Evolutionary conservation across 2,797 vertebrate species (phyloP).

Genomic region (Typhlichthys subterraneus): DNA sequence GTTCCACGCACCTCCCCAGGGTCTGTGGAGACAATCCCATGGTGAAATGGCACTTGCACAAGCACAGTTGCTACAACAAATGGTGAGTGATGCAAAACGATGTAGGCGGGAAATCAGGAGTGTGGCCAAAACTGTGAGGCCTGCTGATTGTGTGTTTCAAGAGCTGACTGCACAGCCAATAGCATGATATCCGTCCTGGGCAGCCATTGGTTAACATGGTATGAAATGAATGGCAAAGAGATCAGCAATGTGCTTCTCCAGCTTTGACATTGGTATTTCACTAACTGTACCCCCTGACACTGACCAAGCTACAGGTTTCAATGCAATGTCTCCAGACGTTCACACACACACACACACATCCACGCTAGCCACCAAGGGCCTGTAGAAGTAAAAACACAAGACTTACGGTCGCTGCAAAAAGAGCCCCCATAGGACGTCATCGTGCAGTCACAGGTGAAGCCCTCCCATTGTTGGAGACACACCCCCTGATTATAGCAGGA

Average conservation of each 20-base stretch:
- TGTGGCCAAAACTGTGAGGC: neutral
- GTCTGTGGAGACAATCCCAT: constrained; percentile 9
- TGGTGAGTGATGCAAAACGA: neutral
- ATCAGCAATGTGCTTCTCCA: neutral
- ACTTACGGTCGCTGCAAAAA: constrained; percentile 94
- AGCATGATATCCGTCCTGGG: neutral
- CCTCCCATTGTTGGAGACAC: constrained; percentile 95
- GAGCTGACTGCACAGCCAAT: neutral
- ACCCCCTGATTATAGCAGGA: constrained; percentile 94
- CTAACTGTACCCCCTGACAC: neutral
- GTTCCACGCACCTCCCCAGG: neutral
- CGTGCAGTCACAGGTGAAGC: constrained; percentile 92
- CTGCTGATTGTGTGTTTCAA: neutral
- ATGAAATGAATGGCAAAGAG: neutral
- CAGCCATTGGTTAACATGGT: neutral
- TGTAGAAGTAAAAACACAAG: neutral
- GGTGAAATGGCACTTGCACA: constrained; percentile 7
- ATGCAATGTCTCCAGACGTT: too few relatives aligned
- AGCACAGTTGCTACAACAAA: constrained; percentile 15
- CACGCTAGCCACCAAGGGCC: too few relatives aligned
- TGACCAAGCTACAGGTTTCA: neutral
- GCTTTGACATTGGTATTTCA: neutral
- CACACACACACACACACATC: neutral
- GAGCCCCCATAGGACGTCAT: constrained; percentile 93
- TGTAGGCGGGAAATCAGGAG: neutral